phyloP scores from a whole-genome alignment of 2,888 invertebrate genomes.

The Meganola albula region DNA sequence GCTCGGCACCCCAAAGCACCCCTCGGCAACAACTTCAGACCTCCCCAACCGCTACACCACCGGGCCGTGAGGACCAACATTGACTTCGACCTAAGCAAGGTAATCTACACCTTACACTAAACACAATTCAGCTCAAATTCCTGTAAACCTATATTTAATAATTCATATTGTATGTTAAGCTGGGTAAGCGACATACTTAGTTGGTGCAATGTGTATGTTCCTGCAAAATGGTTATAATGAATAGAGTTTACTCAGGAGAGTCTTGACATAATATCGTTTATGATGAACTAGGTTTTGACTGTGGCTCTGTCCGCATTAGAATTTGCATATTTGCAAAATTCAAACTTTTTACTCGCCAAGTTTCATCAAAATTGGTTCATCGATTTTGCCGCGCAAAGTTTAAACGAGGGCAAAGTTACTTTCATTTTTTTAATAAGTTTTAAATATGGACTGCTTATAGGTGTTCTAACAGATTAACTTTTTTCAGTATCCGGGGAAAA shows the following conservation, averaged over 20 bases:
- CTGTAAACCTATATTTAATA: conserved; percentile 19
- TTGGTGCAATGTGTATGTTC: conserved; percentile 24
- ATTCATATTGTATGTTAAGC: conserved; percentile 33
- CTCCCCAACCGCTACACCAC: conserved; percentile 94
- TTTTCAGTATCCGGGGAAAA: conserved; percentile 84
- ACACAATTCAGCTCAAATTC: conserved; percentile 22
- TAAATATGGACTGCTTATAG: conserved; percentile 12
- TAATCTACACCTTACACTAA: conserved; percentile 39
- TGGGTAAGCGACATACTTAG: conserved; percentile 27
- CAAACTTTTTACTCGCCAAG: too few relatives aligned
- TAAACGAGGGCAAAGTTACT: too few relatives aligned
- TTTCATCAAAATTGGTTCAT: too few relatives aligned
- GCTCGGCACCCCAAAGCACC: conserved; percentile 91
- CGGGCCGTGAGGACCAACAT: conserved; percentile 97
- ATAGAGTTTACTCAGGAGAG: conserved; percentile 13
- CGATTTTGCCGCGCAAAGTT: too few relatives aligned
- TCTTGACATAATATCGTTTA: conserved; percentile 16
- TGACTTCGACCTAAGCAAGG: conserved; percentile 92
- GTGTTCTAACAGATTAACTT: conserved; percentile 22
- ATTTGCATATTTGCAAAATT: too few relatives aligned
- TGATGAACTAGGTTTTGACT: too few relatives aligned
- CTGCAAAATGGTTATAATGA: conserved; percentile 23
- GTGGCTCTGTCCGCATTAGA: too few relatives aligned
- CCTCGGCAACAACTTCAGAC: conserved; percentile 96
- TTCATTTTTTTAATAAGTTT: too few relatives aligned